Conservation (phyloP, 2,797 vertebrate genomes). For the Anguilla pacifica region DNA sequence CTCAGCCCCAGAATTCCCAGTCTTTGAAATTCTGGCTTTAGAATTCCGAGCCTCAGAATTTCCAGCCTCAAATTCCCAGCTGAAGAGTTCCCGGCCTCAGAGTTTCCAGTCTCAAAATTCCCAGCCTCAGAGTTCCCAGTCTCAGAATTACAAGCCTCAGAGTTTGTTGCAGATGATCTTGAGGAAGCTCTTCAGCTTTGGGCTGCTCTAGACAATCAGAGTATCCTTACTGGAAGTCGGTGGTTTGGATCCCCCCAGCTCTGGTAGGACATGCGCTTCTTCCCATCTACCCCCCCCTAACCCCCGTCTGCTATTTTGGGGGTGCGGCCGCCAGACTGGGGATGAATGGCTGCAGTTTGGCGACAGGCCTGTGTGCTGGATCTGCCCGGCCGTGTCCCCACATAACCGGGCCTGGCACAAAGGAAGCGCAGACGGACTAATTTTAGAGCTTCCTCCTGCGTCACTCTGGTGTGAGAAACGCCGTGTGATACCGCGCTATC, state of each 20-base stretch:
- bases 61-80: no score
- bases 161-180: not conserved
- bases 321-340: not conserved
- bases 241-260: not conserved
- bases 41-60: not conserved
- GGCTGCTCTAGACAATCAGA: not conserved
- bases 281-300: not conserved
- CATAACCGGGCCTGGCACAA: not conserved
- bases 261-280: not conserved
- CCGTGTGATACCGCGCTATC: not conserved
- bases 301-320: not conserved
- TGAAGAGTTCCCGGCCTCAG: no score
- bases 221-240: not conserved
- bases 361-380: not conserved
- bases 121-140: no score
- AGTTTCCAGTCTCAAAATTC: no score
- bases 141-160: not conserved
- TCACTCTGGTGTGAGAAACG: conserved; percentile 8
- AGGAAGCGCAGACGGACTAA: not conserved
- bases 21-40: not conserved
- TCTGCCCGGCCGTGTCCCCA: not conserved
- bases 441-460: not conserved
- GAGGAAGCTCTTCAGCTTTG: not conserved
- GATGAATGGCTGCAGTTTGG: not conserved
- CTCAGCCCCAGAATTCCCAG: no score